These are phyloP conservation scores for Ctenochaetus hawaiiensis DNA, from an alignment of 2,797 vertebrate species.

Conservation along the genomic window DNA sequence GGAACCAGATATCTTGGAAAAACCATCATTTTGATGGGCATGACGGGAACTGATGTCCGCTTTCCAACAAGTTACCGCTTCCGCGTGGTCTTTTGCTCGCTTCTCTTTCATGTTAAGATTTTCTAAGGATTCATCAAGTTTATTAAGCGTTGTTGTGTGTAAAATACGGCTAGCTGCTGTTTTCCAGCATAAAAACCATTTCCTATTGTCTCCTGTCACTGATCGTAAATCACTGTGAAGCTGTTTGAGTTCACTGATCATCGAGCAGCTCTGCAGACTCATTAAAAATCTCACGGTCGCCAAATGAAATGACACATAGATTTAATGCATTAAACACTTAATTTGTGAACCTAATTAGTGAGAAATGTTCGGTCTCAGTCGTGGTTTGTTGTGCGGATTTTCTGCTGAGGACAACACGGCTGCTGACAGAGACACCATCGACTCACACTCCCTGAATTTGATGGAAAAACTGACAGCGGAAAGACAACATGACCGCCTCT, in stretches of 20 bases:
- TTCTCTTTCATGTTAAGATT: neutral
- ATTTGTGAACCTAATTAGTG: too few species aligned
- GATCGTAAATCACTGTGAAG: neutral
- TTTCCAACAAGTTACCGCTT: neutral
- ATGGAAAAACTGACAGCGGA: neutral
- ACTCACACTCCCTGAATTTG: neutral
- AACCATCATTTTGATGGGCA: neutral
- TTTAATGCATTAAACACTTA: neutral
- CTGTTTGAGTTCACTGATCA: neutral
- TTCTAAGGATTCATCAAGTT: neutral
- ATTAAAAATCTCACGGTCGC: too few species aligned
- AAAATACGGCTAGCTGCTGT: neutral
- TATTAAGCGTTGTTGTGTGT: neutral
- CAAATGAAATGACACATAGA: neutral
- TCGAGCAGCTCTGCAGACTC: neutral
- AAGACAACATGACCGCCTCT: neutral
- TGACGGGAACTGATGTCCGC: neutral
- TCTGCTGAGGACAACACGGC: neutral
- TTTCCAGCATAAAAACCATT: neutral
- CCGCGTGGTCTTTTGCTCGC: neutral
- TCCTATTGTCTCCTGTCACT: neutral
- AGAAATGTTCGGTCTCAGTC: neutral
- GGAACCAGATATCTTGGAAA: too few species aligned
- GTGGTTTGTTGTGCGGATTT: too few species aligned
- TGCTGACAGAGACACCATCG: neutral